Evolutionary conservation across 2,797 vertebrate species (phyloP), one percentile per base, ranked within the genome.

Genomic region (Tokudaia muenninki): DNA sequence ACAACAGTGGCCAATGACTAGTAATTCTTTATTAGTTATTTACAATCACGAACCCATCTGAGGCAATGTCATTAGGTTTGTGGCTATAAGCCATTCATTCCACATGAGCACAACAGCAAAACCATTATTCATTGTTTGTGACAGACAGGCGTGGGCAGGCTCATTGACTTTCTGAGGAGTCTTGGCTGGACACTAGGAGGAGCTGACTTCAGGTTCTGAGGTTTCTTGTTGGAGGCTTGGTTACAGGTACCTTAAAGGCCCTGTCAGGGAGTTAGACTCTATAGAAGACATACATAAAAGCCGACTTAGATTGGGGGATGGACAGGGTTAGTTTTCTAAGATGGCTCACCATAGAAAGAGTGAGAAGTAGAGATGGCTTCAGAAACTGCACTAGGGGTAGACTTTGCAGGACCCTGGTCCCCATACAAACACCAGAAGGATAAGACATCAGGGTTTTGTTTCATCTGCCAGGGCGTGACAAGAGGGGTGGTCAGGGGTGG

Each of bases 21-120:
- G n/a, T 52, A 29, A 37, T 61, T 77, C 61, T 63, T 41, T 75
- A 87, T 82, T 67, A 70, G 65, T 24, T 52, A 92, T 44, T 90
- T 57, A 1, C 55, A 61, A 11, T 17, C 29, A 22, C 17, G 34
- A n/a, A 24, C 26, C 12, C 17, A 24, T 88, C 61, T 74, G 67
- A 11, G 92, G 74, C n/a, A 78, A 74, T 93, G 59, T 4, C 41
- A 55, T 61, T n/a, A 37, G 75, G 86, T 84, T 44, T 47, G 26
- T 70, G 22, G 34, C 47, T 47, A n/a, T 52, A 63, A 72, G 50
- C 65, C n/a, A 75, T 92, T 90, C 67, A 74, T 21, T 84, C n/a
- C 34, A 93, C 31, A 80, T 34, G 21, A 55, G 44, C n/a, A 19
- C 59, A 47, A 37, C 47, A 78, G 61, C 79, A 55, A 3, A 12